Evolutionary conservation across 1,140 invertebrate genomes (phyloP), one percentile per base, ranked within the genome.

Genomic region (Drosophila littoralis): DNA sequence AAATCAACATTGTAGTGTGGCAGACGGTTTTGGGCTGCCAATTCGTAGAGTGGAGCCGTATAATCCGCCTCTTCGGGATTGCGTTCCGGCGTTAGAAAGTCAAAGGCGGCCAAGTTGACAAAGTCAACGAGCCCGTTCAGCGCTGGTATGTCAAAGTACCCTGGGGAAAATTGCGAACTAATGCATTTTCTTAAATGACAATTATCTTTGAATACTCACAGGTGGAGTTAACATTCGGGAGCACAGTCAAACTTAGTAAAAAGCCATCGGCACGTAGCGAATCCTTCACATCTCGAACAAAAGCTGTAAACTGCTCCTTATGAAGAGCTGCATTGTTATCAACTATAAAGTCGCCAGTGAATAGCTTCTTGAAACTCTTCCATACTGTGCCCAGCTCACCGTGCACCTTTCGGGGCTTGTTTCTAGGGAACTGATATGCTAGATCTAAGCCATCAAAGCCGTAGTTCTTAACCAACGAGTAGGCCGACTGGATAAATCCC

Each of bases 371-470:
- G 36, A 97, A 84, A 8, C 94, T 94, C 58, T 96, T 95, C 94
- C 95, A 96, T 42, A 96, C 84, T 0, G 93, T 91, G 93, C 95
- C 94, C 28, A 95, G 91, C 12, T 94, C 94, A 7, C 94, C 93
- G 35, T 95, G 94, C 12, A 97, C 94, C 89, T 97, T 96, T 91
- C 96, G 95, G 2, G 96, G 95, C 89, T 96, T 96, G 42, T 94
- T 94, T 33, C 94, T 94, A 1, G 96, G 95, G 92, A 97, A 97
- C 93, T 97, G 96, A 96, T 96, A 97, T 8, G 96, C 96, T 1
- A 98, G 93, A 91, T 97, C 97, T 1, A 97, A 92, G 12, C 97
- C 97, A 91, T 97, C 97, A 59, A 97, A 97, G 1, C 95, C 95
- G 78, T 96, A 96, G 58, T 95, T 95, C 51, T 95, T 95, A 1